These are phyloP conservation scores for Melanotaenia maccullochi DNA, from an alignment of 2,797 vertebrate species.

Conservation along the genomic window DNA sequence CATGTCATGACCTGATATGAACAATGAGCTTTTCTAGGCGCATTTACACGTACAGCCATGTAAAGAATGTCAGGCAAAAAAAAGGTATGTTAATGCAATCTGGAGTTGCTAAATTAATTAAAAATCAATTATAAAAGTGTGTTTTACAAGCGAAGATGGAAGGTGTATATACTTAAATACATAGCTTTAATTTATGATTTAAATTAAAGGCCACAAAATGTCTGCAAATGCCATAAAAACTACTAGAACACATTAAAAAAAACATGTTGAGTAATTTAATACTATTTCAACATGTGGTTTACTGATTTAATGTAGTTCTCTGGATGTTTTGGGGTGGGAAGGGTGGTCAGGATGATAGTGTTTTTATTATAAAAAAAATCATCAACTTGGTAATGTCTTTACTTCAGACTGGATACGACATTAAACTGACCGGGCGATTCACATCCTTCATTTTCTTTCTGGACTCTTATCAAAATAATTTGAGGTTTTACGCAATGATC, in stretches of 20 bases:
- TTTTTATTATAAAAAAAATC: constrained; percentile 4
- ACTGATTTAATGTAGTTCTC: constrained; percentile 13
- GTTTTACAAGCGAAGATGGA: not conserved
- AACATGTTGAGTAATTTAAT: not conserved
- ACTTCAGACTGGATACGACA: constrained; percentile 9
- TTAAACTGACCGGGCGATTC: constrained; percentile 10
- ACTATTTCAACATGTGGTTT: not conserved
- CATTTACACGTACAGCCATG: not conserved
- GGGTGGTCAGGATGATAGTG: constrained; percentile 4
- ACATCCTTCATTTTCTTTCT: not conserved
- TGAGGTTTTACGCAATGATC: constrained; percentile 16
- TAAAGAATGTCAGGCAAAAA: not conserved
- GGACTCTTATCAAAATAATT: not conserved
- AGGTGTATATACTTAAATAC: not conserved
- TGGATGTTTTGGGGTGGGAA: constrained; percentile 26
- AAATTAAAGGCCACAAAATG: constrained; percentile 41
- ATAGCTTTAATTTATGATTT: constrained; percentile 1
- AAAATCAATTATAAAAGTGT: not conserved
- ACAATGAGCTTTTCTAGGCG: not conserved
- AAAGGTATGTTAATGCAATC: not conserved
- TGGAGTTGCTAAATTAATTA: not conserved
- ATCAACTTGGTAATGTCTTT: not conserved
- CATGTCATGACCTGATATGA: not conserved
- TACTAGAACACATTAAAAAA: not conserved
- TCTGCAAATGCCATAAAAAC: constrained; percentile 5